Base-by-base conservation (phyloP, 2,888 invertebrate species). In the Erannis defoliaria region DNA sequence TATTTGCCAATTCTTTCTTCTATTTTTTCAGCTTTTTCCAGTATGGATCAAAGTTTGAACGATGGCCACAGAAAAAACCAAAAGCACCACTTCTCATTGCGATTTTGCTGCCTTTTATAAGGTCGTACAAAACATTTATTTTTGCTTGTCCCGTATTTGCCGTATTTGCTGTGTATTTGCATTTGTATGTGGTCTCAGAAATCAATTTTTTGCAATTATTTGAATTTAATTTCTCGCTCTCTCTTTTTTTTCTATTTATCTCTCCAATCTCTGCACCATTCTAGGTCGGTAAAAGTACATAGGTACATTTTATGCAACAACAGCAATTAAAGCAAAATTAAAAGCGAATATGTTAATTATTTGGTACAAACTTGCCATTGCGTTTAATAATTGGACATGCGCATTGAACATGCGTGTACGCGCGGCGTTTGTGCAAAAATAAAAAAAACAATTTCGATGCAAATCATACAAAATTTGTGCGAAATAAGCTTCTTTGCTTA, bases 371-470 rank as follows among this genome's bases (percentile, higher is more conserved):
- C 49, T 58, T 58, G 62, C 60, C 66, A 62, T 66, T 68, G 55
- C 53, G 40, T 64, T 66, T 66, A n/a, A 35, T 67, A 89, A 91
- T 90, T 89, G 85, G 81, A 80, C 77, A 83, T 85, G 85, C 86
- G 80, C 82, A 78, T 75, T 81, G 80, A 77, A 73, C 82, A 80
- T 88, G 90, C 90, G 88, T 89, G 88, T 87, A 86, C 86, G 88
- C 88, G 86, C 71, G 68, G 75, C 73, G 65, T 75, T 68, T 70
- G 68, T 49, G 75, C 73, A 74, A 76, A 68, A 76, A 75, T 77
- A 82, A 88, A 88, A 42, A 88, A 86, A 84, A 76, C 79, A 85
- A 89, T 88, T 88, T 85, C 78, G 64, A 90, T 90, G 88, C 86
- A 88, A 90, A 91, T 75, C 78, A 58, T 69, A 69, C 77, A 73